phyloP scores from a whole-genome alignment of 2,113 vertebrate species.

The Chloropsis hardwickii region DNA sequence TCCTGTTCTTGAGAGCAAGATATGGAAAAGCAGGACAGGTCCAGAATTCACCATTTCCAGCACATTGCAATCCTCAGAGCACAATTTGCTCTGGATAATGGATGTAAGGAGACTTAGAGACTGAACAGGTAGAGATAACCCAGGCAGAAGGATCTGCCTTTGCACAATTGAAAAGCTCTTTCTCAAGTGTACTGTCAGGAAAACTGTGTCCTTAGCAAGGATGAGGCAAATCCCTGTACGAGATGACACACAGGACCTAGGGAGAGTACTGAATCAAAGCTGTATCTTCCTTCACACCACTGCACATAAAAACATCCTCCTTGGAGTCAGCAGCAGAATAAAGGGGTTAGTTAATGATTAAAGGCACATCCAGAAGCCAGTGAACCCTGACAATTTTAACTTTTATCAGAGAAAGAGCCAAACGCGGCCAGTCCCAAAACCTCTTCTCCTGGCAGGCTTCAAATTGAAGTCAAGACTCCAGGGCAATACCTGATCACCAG shows the following conservation, averaged over 20 bases:
- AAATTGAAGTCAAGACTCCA: neutral
- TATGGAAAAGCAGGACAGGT: neutral
- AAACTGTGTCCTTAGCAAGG: neutral
- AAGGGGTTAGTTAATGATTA: slow-evolving; percentile 35
- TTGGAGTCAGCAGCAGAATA: neutral
- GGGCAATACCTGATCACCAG: neutral
- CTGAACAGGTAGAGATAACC: neutral
- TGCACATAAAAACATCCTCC: neutral
- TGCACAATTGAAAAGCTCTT: neutral
- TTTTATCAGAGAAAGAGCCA: neutral
- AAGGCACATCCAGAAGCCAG: neutral
- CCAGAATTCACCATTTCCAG: neutral
- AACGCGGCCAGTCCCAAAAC: neutral
- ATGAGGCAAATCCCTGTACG: neutral
- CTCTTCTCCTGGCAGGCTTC: neutral
- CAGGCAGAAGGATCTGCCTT: neutral
- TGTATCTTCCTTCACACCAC: neutral
- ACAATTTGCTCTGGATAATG: neutral
- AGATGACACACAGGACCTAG: neutral
- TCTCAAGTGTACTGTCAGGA: neutral
- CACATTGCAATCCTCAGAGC: neutral
- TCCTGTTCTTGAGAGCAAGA: neutral
- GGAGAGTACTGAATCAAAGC: neutral
- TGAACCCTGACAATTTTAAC: neutral
- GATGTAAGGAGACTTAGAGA: neutral